Base-by-base conservation (phyloP, 1,140 invertebrate species). In the Pararge aegeria region DNA sequence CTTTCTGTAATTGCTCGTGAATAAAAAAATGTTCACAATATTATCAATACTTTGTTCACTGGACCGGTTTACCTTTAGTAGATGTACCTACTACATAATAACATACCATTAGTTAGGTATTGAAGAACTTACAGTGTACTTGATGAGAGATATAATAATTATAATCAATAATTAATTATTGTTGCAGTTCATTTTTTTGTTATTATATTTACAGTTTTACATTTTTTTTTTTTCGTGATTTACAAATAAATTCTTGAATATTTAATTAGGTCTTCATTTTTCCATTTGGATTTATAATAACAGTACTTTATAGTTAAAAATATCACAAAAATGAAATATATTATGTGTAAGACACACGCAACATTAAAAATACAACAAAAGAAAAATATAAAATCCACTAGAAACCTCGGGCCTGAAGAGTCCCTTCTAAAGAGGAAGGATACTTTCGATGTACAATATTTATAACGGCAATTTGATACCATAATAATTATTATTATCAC, bases 251-350 rank as follows among this genome's bases (percentile, higher is more conserved):
- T 88, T 89, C 87, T 86, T 87, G 87, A 89, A 86, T 88, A 88
- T 87, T 87, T 87, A 86, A 83, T 89, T 88, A 89, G 83, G 85
- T 89, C 85, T 85, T 85, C 83, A 87, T 87, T 86, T 80, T 85
- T 87, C 81, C 83, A 83, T 81, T 78, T 86, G 81, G 81, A 87
- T 89, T 87, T 86, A 87, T 72, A 86, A 89, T 89, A 88, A 89
- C 87, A 89, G 87, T 89, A 88, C 78, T 88, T 88, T 87, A 88
- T 88, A 87, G 83, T 89, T 89, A 89, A 91, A 90, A 90, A 90
- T 91, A 91, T 91, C 90, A 91, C 90, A 91, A 91, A 85, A 91
- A 91, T 88, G 89, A 90, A 90, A 90, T 90, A 85, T 89, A 90
- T 84, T 90, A 88, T 90, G 85, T 89, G 83, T 89, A 88, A 90